A percentile compares a stretch with the other conserved stretches of the same genome.
phyloP scores from a whole-genome alignment of 1,140 invertebrate species.

The Leptonema lineaticorne region DNA sequence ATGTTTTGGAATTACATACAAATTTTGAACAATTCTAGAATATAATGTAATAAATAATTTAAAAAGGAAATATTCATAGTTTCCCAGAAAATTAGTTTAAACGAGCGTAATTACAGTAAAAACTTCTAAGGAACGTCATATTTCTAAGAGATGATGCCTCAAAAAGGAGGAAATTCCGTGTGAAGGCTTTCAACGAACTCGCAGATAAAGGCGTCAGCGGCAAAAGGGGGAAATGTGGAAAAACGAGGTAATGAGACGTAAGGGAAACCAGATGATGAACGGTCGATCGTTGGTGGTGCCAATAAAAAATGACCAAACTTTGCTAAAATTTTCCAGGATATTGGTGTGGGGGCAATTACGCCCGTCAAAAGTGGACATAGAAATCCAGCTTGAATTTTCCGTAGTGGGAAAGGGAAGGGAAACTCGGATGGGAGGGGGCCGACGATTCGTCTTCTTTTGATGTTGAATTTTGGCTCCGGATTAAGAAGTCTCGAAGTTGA shows the following conservation, averaged over 20 bases:
- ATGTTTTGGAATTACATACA: no score
- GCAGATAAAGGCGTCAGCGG: no score
- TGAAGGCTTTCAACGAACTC: no score
- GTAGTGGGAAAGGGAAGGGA: not conserved
- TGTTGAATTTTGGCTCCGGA: slow-evolving; percentile 6
- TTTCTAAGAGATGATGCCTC: no score
- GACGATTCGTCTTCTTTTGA: slow-evolving; percentile 12
- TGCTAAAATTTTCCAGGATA: not conserved
- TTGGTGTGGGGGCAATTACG: not conserved
- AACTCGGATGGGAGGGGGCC: not conserved
- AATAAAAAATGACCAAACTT: slow-evolving; percentile 9
- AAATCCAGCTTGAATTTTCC: not conserved
- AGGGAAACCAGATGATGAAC: slow-evolving; percentile 10
- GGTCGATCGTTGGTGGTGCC: not conserved
- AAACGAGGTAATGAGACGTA: slow-evolving; percentile 14
- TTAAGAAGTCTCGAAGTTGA: slow-evolving; percentile 19
- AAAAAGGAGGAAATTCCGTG: no score
- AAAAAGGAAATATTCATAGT: no score
- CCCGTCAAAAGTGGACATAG: not conserved
- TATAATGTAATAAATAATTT: no score
- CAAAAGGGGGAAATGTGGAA: no score
- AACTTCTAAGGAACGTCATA: no score
- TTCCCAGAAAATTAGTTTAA: no score
- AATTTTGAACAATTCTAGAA: no score
- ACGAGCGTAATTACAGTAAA: no score